These are phyloP conservation scores for Indri indri DNA, from an alignment of 2,113 vertebrate species.

Conservation along the genomic window DNA sequence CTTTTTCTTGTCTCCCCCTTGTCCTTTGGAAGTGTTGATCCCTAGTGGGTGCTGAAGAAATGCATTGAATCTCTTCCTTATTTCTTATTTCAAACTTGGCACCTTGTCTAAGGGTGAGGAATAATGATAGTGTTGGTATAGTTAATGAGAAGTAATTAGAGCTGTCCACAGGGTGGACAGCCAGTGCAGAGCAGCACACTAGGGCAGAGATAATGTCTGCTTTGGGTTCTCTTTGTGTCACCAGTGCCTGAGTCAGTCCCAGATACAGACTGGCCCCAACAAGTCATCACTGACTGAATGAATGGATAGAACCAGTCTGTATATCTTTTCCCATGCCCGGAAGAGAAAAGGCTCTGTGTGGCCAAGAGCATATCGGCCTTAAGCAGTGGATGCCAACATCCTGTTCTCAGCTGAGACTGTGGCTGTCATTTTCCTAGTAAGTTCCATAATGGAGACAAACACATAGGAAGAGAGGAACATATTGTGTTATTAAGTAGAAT, in stretches of 20 bases:
- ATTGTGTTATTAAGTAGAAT: not conserved
- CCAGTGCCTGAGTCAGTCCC: not conserved
- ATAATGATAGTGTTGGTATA: not conserved
- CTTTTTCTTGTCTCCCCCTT: not conserved
- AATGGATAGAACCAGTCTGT: not conserved
- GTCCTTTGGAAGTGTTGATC: not conserved
- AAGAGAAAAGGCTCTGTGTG: not conserved
- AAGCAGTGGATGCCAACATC: not conserved
- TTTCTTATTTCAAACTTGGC: not conserved
- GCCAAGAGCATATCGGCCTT: not conserved
- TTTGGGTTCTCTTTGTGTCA: not conserved
- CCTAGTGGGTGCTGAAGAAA: not conserved
- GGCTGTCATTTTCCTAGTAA: not conserved
- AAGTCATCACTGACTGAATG: not conserved
- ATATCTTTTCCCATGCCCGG: not conserved
- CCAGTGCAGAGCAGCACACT: not conserved
- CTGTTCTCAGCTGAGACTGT: not conserved
- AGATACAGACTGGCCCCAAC: fast-evolving
- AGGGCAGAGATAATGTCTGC: not conserved
- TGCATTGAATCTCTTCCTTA: not conserved
- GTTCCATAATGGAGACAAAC: not conserved
- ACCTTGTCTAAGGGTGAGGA: not conserved
- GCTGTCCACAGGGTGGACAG: not conserved
- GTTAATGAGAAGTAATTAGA: not conserved
- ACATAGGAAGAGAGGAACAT: not conserved